phyloP scores from a whole-genome alignment of 37 sponge, comb jelly and placozoan species.

The Beroe forskalii region DNA sequence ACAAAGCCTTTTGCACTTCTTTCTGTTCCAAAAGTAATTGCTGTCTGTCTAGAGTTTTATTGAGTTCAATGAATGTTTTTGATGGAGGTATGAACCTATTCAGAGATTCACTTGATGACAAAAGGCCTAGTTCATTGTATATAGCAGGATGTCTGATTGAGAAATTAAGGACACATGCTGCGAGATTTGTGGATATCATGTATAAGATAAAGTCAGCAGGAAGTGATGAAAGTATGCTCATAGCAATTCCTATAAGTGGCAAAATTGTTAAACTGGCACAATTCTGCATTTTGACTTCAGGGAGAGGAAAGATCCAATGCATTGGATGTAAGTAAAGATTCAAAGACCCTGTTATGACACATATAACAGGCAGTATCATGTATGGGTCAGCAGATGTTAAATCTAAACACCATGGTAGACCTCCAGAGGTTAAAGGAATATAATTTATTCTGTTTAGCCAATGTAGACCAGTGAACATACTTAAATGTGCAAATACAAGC shows the following conservation, averaged over 20 bases:
- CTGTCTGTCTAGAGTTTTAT: slow-evolving; percentile 13
- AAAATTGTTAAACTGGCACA: not conserved
- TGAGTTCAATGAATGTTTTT: not conserved
- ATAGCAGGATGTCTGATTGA: not conserved
- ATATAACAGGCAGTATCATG: slow-evolving; percentile 15
- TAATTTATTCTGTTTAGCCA: slow-evolving; percentile 57
- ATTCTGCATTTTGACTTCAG: not conserved
- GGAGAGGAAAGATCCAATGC: slow-evolving; percentile 5
- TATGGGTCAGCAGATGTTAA: slow-evolving; percentile 26
- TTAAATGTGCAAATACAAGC: not conserved
- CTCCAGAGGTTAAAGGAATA: slow-evolving; percentile 33
- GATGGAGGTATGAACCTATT: slow-evolving; percentile 49
- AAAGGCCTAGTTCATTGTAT: not conserved
- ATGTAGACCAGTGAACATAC: not conserved
- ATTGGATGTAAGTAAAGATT: slow-evolving; percentile 47
- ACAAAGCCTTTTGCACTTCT: not conserved
- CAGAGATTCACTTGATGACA: not conserved
- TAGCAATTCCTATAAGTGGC: not conserved
- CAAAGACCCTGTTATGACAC: not conserved
- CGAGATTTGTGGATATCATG: slow-evolving; percentile 8
- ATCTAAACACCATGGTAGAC: slow-evolving; percentile 35
- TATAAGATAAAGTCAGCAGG: slow-evolving; percentile 24
- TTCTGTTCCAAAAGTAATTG: slow-evolving; percentile 16
- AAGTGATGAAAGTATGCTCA: not conserved
- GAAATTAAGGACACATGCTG: not conserved